Evolutionary conservation across 2,797 vertebrate species (phyloP), one percentile per base, ranked within the genome.

Genomic region (Poecilia wingei): DNA sequence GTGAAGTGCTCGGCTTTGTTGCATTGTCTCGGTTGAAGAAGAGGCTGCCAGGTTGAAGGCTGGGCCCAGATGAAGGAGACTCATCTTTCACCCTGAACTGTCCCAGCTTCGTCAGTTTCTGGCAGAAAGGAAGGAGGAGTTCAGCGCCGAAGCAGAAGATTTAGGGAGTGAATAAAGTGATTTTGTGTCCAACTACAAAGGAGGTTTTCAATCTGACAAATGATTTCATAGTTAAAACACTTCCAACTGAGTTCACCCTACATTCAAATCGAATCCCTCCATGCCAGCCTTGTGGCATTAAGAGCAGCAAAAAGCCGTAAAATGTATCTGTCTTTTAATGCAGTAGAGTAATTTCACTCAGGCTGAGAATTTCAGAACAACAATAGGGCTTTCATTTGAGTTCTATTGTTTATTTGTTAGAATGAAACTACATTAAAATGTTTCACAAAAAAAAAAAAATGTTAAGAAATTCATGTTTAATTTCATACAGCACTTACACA

Each of bases 41-140:
- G 39, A 98, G 95, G 41, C 96, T 96, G 7, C 97, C 97, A 0
- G 97, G 97, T 43, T 95, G 96, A 73, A 97, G 90, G 75, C 91
- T 95, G 70, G 88, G 79, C 20, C 83, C 88, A 0, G 94, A 74
- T 0, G 92, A 88, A 9, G 94, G 93, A 2, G 96, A 94, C 68
- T 98, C 97, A 0, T 98, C 97, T 82, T 97, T 98, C 79, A 98
- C 92, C 25, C 90, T 95, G 88, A 98, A 98, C 92, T 97, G 97
- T 55, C 97, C 97, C 31, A 98, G 93, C 87, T 97, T 98, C 45
- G 97, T 98, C 85, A 97, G 82, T 88, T 97, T 98, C 97, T 98
- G 91, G 72, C 45, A 75, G 7, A 18, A 80, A 41, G 72, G 46
- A 72, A 61, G 36, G 55, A 28, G 33, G 13, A 59, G 57, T 71